Conservation (phyloP, 1,140 invertebrate species). For the Bombyx mandarina region DNA sequence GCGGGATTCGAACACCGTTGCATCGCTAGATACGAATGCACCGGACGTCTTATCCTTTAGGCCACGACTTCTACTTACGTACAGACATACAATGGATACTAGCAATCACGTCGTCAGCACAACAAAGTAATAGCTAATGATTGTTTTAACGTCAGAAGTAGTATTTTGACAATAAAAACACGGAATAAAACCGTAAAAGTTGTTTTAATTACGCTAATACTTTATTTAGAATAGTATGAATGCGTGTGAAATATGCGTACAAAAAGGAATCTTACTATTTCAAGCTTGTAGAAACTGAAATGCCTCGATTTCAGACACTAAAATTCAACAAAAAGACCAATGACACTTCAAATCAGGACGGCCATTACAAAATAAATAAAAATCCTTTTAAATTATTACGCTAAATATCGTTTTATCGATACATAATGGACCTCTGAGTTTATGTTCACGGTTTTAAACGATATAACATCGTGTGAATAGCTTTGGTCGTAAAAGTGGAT, state of each 20-base stretch:
- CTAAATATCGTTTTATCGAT: not conserved
- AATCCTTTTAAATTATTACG: not conserved
- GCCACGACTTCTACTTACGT: too few species aligned
- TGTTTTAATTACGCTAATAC: not conserved
- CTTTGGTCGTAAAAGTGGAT: constrained; percentile 4
- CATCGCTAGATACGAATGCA: too few species aligned
- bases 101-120: too few species aligned
- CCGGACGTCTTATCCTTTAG: too few species aligned
- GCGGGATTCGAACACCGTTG: too few species aligned
- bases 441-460: constrained; percentile 7
- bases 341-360: too few species aligned
- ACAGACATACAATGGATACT: too few species aligned
- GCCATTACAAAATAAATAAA: not conserved
- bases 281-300: not conserved
- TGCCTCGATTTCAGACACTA: not conserved
- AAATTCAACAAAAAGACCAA: not conserved
- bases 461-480: constrained; percentile 3
- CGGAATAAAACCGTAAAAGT: not conserved
- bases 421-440: not conserved
- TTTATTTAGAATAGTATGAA: too few species aligned
- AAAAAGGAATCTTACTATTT: not conserved
- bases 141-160: too few species aligned
- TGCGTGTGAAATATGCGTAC: not conserved
- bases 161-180: too few species aligned
- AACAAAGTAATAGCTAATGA: too few species aligned